Evolutionary conservation across 2,888 invertebrate genomes (phyloP).

Genomic region (Eupithecia vulgata): DNA sequence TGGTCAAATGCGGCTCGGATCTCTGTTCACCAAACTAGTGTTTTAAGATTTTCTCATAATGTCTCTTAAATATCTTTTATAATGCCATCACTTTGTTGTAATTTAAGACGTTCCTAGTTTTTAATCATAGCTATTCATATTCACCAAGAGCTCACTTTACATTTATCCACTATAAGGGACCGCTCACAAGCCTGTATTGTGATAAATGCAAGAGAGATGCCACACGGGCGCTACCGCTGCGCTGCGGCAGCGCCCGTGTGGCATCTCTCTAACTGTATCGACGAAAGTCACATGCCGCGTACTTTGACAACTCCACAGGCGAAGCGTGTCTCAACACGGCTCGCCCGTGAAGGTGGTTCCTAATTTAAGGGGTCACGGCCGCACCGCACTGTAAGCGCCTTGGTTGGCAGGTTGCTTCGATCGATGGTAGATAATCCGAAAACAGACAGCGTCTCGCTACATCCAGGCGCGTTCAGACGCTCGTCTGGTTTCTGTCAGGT

Average conservation of each 20-base stretch:
- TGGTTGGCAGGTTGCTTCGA: not conserved
- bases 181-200: too few relatives aligned
- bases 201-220: too few relatives aligned
- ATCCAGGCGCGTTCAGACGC: not conserved
- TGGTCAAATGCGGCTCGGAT: constrained; percentile 4
- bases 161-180: too few relatives aligned
- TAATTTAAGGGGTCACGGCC: not conserved
- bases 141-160: not conserved
- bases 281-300: not conserved
- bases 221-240: too few relatives aligned
- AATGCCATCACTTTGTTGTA: not conserved
- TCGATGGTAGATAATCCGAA: not conserved
- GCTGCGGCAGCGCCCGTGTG: too few relatives aligned
- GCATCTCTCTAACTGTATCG: too few relatives aligned
- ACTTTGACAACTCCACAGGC: not conserved
- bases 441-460: not conserved
- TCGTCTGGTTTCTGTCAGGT: not conserved
- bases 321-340: not conserved
- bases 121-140: not conserved
- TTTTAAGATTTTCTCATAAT: not conserved
- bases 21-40: constrained; percentile 11
- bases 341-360: not conserved
- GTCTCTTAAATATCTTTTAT: not conserved
- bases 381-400: not conserved
- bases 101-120: constrained; percentile 3